phyloP scores from a whole-genome alignment of 2,797 vertebrate genomes.

The Orestias chungarensis region DNA sequence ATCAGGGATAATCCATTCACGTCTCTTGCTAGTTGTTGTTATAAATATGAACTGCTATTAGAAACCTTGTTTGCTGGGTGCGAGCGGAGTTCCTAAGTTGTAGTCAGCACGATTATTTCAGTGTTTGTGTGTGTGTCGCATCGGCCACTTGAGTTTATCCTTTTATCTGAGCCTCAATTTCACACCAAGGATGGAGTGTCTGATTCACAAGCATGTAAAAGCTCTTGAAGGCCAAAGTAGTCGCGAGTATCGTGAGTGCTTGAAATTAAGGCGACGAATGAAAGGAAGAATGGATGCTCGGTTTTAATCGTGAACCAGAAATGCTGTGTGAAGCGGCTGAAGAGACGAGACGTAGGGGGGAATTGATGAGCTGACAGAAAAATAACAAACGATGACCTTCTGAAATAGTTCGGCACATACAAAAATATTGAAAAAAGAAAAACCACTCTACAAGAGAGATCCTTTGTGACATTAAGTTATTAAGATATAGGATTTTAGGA shows the following conservation, averaged over 20 bases:
- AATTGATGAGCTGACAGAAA: background rate
- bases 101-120: background rate
- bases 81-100: background rate
- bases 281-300: background rate
- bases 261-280: background rate
- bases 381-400: no score
- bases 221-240: background rate
- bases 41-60: background rate
- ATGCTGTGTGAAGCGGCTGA: no score
- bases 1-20: background rate
- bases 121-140: background rate
- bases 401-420: no score
- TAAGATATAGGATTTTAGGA: background rate
- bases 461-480: background rate
- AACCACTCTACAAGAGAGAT: background rate
- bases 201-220: background rate
- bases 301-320: background rate
- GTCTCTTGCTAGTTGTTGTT: background rate
- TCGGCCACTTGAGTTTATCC: background rate
- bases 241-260: background rate
- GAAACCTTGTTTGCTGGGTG: background rate
- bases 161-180: background rate
- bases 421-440: no score
- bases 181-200: background rate
- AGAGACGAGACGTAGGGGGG: background rate